Conservation (phyloP, 2,888 invertebrate species). For the Helleia helle region DNA sequence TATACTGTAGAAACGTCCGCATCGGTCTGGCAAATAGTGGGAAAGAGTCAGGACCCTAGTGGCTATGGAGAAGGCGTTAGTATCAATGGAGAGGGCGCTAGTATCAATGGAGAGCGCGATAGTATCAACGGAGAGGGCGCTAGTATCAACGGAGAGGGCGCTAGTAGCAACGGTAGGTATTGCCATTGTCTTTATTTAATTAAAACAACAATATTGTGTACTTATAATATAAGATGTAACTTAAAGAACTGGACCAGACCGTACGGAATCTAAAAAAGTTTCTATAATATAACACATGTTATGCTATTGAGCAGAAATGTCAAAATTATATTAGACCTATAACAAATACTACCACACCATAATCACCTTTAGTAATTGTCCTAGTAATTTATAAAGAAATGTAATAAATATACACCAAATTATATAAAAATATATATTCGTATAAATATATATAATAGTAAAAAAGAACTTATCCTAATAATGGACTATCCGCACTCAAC, state of each 20-base stretch:
- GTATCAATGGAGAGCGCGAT: no score
- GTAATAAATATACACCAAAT: conserved; percentile 3
- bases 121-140: no score
- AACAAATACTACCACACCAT: conserved; percentile 4
- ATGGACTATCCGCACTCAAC: conserved; percentile 11
- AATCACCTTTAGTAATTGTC: conserved; percentile 6
- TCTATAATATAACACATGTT: not conserved
- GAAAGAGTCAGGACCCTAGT: no score
- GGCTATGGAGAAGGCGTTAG: not conserved
- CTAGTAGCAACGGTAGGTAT: no score
- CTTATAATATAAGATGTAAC: no score
- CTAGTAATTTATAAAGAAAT: conserved; percentile 5
- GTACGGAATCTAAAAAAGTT: not conserved
- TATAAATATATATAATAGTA: not conserved
- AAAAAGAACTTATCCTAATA: conserved; percentile 9
- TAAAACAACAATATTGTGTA: no score
- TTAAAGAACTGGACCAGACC: no score
- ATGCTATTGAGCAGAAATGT: conserved; percentile 8
- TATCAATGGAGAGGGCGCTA: not conserved
- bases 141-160: no score
- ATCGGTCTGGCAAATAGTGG: no score
- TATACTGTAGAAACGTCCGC: no score
- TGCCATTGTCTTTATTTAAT: no score
- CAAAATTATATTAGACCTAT: not conserved
- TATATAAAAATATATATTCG: conserved; percentile 1